Evolutionary conservation across 2,113 vertebrate genomes (phyloP).

Genomic region (Edolisoma coerulescens): DNA sequence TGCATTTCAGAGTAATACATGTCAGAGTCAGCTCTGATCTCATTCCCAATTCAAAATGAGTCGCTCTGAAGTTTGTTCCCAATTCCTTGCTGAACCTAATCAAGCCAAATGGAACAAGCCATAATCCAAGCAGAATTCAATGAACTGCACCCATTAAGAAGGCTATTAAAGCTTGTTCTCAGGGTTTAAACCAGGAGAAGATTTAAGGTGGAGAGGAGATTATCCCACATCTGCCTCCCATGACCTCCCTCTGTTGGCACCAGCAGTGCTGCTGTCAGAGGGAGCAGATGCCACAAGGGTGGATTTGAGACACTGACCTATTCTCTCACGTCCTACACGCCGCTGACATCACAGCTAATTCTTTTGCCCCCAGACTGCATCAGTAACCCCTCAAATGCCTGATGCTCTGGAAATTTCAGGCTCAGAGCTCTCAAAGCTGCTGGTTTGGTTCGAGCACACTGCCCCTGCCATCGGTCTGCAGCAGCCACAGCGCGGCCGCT

Average conservation of each 20-base stretch:
- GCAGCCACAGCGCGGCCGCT: neutral
- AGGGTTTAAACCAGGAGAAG: conserved; percentile 11
- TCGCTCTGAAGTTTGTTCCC: neutral
- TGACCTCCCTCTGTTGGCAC: neutral
- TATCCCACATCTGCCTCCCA: conserved; percentile 38
- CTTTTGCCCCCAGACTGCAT: neutral
- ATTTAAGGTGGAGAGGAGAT: conserved; percentile 21
- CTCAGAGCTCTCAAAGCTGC: neutral
- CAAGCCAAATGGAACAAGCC: conserved; percentile 22
- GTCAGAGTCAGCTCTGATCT: neutral
- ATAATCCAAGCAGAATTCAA: conserved; percentile 35
- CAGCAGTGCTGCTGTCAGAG: neutral
- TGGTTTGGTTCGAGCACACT: neutral
- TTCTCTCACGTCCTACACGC: neutral
- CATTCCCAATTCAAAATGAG: neutral
- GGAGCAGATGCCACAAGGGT: neutral
- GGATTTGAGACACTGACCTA: neutral
- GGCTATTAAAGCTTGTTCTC: conserved; percentile 15
- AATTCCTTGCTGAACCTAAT: conserved; percentile 25
- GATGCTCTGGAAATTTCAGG: neutral
- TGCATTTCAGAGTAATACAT: neutral
- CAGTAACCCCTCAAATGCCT: neutral
- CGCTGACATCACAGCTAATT: neutral
- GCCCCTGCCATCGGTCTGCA: neutral
- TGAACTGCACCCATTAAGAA: conserved; percentile 21